phyloP scores from a whole-genome alignment of 2,113 vertebrate genomes.

The Pipa parva region DNA sequence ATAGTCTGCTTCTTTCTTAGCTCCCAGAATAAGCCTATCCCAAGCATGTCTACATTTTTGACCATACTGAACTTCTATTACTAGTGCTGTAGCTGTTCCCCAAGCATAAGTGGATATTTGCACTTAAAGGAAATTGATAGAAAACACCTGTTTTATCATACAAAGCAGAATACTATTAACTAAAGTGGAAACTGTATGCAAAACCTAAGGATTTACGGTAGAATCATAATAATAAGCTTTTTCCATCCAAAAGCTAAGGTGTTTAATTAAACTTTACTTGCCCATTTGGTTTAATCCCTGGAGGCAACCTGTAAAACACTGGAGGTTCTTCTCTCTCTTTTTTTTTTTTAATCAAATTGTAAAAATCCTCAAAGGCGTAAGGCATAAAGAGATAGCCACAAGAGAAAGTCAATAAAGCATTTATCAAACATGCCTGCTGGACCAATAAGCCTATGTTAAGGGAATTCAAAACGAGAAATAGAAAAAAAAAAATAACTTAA shows the following conservation, averaged over 20 bases:
- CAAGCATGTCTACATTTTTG: too few relatives aligned
- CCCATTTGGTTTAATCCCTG: slow-evolving; percentile 53
- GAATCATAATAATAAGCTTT: slow-evolving; percentile 52
- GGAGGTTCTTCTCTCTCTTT: slow-evolving; percentile 50
- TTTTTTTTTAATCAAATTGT: slow-evolving; percentile 48
- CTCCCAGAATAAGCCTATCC: too few relatives aligned
- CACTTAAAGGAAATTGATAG: slow-evolving; percentile 15
- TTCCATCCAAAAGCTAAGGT: slow-evolving; percentile 45
- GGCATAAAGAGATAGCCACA: slow-evolving; percentile 46
- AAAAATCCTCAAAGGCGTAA: slow-evolving; percentile 52
- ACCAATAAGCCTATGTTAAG: slow-evolving; percentile 41
- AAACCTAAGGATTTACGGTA: slow-evolving; percentile 48
- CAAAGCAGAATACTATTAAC: slow-evolving; percentile 40
- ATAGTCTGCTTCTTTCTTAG: too few relatives aligned
- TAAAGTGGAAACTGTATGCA: slow-evolving; percentile 42
- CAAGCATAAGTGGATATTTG: neutral
- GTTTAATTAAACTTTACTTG: slow-evolving; percentile 62
- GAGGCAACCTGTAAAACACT: slow-evolving; percentile 52
- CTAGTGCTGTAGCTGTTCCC: too few relatives aligned
- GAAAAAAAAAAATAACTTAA: slow-evolving; percentile 27
- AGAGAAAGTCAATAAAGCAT: slow-evolving; percentile 47
- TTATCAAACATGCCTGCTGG: slow-evolving; percentile 51
- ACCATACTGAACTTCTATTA: too few relatives aligned
- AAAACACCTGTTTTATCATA: slow-evolving; percentile 45
- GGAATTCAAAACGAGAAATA: slow-evolving; percentile 24